These are phyloP conservation scores for Albula glossodonta DNA, from an alignment of 2,113 vertebrate genomes.

Conservation along the genomic window DNA sequence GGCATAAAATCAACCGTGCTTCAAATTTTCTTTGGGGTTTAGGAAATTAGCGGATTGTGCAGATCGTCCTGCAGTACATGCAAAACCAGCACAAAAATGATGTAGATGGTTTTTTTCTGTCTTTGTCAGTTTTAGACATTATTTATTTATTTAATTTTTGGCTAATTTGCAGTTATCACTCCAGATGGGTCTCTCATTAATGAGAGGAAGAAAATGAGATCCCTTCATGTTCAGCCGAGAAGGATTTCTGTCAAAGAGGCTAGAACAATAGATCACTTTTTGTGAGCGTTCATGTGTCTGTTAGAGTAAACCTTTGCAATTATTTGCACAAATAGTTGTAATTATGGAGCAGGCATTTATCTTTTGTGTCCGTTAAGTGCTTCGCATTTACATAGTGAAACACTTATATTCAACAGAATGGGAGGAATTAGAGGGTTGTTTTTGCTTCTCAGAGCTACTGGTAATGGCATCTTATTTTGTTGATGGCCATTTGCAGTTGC, in stretches of 20 bases:
- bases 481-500: constrained; percentile 64
- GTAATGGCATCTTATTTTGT: constrained; percentile 55
- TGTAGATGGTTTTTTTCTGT: neutral
- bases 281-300: constrained; percentile 54
- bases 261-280: constrained; percentile 51
- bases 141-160: neutral
- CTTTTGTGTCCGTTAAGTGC: constrained; percentile 52
- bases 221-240: neutral
- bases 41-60: neutral
- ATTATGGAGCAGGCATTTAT: constrained; percentile 66
- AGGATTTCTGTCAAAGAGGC: neutral
- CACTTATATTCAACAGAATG: constrained; percentile 34
- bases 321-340: constrained; percentile 70
- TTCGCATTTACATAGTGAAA: constrained; percentile 16
- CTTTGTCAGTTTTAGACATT: neutral
- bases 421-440: constrained; percentile 60
- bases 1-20: neutral
- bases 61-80: no score
- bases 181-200: neutral
- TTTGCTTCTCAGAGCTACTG: constrained; percentile 48
- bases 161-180: neutral
- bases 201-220: neutral
- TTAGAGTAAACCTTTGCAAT: constrained; percentile 61
- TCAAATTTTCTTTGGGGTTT: neutral
- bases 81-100: no score